Conservation (phyloP, 2,888 invertebrate genomes). For the Scaptomyza caliginosa region DNA sequence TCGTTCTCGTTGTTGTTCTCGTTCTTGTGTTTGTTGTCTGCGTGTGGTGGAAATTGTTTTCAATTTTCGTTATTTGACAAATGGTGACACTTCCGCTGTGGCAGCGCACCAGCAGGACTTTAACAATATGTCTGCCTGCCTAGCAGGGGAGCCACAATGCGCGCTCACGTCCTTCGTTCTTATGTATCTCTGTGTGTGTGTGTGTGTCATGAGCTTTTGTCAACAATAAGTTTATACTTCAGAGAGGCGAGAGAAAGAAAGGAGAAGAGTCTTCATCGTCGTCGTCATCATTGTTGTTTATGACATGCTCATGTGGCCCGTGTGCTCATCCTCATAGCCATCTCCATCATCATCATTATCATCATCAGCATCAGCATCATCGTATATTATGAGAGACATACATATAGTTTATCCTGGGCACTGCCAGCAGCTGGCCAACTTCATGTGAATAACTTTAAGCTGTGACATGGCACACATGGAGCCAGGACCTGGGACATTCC, state of each 20-base stretch:
- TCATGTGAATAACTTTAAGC: slow-evolving; percentile 74
- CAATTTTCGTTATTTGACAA: slow-evolving; percentile 83
- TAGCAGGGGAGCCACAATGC: neutral
- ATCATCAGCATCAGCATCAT: slow-evolving; percentile 41
- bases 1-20: slow-evolving; percentile 28
- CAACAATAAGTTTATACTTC: slow-evolving; percentile 77
- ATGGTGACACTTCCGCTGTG: slow-evolving; percentile 82
- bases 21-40: slow-evolving; percentile 27
- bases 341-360: slow-evolving; percentile 26
- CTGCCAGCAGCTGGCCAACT: slow-evolving; percentile 12
- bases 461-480: slow-evolving; percentile 64
- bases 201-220: slow-evolving; percentile 75
- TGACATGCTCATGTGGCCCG: slow-evolving; percentile 53
- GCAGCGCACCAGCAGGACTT: slow-evolving; percentile 61
- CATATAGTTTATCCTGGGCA: slow-evolving; percentile 22
- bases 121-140: slow-evolving; percentile 68
- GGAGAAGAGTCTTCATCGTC: too few relatives aligned
- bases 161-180: neutral
- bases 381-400: slow-evolving; percentile 30
- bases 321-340: slow-evolving; percentile 3
- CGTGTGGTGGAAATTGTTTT: slow-evolving; percentile 81
- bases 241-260: slow-evolving; percentile 23
- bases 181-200: slow-evolving; percentile 6
- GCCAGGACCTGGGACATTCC: slow-evolving; percentile 1
- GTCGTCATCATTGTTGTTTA: slow-evolving; percentile 60